Percentiles rank a stretch among this genome's conserved stretches.
Evolutionary conservation across 1,140 invertebrate genomes (phyloP).

Genomic region (Platyscapa corneri): DNA sequence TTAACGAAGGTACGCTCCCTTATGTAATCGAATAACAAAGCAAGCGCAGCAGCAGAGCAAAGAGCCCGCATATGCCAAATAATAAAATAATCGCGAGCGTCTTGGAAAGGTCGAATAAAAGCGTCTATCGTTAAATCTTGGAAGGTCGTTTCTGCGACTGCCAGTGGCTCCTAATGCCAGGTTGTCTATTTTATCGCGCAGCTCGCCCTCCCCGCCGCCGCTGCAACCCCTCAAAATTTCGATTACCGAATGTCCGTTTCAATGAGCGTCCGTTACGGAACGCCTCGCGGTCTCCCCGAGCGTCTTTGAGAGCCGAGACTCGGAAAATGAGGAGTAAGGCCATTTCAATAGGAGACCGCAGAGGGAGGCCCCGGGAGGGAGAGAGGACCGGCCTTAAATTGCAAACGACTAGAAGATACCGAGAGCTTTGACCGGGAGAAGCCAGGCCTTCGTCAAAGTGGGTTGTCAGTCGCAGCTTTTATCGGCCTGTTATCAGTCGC

Average conservation of each 20-base stretch:
- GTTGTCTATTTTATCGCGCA: background rate
- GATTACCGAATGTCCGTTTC: slow-evolving; percentile 22
- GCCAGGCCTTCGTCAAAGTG: slow-evolving; percentile 64
- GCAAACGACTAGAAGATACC: slow-evolving; percentile 11
- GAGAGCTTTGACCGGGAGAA: slow-evolving; percentile 20
- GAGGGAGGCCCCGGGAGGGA: background rate
- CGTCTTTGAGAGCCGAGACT: background rate
- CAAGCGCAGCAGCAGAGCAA: too few species aligned
- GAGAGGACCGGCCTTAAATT: slow-evolving; percentile 55
- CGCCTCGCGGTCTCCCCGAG: background rate
- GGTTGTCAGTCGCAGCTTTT: slow-evolving; percentile 69
- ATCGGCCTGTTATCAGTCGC: slow-evolving; percentile 62
- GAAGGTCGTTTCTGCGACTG: background rate
- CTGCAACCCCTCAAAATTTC: slow-evolving; percentile 17
- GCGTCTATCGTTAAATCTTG: background rate
- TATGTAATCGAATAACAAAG: background rate
- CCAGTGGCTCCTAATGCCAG: background rate
- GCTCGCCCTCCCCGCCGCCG: background rate
- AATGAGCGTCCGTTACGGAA: slow-evolving; percentile 13
- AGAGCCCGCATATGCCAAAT: background rate
- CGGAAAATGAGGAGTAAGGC: background rate
- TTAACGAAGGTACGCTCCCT: background rate
- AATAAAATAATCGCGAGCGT: background rate
- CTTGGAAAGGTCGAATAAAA: background rate
- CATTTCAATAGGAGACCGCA: too few species aligned